A percentile compares a stretch with the other conserved stretches of the same genome.
phyloP scores from a whole-genome alignment of 2,113 vertebrate genomes.

The Tichodroma muraria region DNA sequence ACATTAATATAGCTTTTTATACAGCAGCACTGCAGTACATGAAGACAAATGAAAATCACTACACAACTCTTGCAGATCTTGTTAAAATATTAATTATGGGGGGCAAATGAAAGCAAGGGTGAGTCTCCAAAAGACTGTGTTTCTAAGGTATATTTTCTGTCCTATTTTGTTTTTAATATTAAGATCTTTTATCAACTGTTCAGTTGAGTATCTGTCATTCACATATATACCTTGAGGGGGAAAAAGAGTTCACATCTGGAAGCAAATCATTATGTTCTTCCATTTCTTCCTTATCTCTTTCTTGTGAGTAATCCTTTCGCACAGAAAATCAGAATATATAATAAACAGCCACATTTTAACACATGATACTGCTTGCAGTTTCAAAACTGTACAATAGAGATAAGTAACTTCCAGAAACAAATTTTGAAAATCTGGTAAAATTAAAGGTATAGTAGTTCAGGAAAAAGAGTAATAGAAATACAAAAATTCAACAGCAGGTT shows the following conservation, averaged over 20 bases:
- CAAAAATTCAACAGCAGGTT: not conserved
- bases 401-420: not conserved
- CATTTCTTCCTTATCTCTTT: constrained; percentile 16
- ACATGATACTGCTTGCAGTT: not conserved
- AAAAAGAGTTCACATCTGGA: constrained; percentile 41
- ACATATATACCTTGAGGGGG: not conserved
- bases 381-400: constrained; percentile 14
- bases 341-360: not conserved
- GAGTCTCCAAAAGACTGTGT: constrained; percentile 18
- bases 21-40: not conserved
- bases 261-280: constrained; percentile 4
- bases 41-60: constrained; percentile 21
- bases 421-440: constrained; percentile 16
- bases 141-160: not conserved
- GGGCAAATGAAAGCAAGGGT: constrained; percentile 34
- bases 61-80: constrained; percentile 8
- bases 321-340: constrained; percentile 52
- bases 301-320: constrained; percentile 47
- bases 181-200: constrained; percentile 53
- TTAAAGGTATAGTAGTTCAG: not conserved
- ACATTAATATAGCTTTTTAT: constrained; percentile 42
- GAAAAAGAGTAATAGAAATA: not conserved
- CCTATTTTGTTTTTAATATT: constrained; percentile 44
- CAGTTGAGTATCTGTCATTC: constrained; percentile 7
- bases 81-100: constrained; percentile 57